phyloP scores from a whole-genome alignment of 1,140 invertebrate genomes.

The Tetranychus cinnabarinus region DNA sequence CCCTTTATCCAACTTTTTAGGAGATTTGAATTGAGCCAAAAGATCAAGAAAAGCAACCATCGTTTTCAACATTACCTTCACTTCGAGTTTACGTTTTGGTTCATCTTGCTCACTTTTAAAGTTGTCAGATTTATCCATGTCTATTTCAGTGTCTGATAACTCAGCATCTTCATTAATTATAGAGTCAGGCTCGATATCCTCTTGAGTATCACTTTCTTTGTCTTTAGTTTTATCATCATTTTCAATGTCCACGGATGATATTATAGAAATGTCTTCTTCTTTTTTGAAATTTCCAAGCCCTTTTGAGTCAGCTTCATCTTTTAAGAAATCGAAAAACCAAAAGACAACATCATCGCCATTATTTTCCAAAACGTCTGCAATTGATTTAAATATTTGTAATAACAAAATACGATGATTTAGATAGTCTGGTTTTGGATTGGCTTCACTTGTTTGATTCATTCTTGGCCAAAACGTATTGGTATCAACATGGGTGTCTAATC shows the following conservation, averaged over 20 bases:
- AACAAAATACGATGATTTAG: slow-evolving; percentile 49
- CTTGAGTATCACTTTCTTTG: slow-evolving; percentile 2
- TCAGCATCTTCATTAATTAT: neutral
- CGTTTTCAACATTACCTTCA: neutral
- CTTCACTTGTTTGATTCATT: neutral
- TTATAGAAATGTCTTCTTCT: neutral
- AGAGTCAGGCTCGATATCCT: slow-evolving; percentile 5
- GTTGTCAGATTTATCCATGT: too few species aligned
- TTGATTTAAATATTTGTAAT: slow-evolving; percentile 47
- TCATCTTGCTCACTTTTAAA: neutral
- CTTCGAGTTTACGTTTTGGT: too few species aligned
- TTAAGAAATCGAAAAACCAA: slow-evolving; percentile 35
- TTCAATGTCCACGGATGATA: neutral
- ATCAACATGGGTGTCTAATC: neutral
- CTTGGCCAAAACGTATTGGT: neutral
- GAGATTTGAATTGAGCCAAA: slow-evolving; percentile 53
- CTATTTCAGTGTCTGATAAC: neutral
- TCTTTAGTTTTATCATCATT: slow-evolving; percentile 4
- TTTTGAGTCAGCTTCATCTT: neutral
- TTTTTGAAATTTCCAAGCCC: too few species aligned
- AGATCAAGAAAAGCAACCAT: slow-evolving; percentile 23
- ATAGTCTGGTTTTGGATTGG: slow-evolving; percentile 27
- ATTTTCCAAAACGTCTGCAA: slow-evolving; percentile 43
- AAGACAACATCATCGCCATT: slow-evolving; percentile 50
- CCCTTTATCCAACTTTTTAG: slow-evolving; percentile 47